A percentile compares a stretch with the other conserved stretches of the same genome.
Conservation (phyloP, 2,797 vertebrate genomes). For the Rhincodon typus region DNA sequence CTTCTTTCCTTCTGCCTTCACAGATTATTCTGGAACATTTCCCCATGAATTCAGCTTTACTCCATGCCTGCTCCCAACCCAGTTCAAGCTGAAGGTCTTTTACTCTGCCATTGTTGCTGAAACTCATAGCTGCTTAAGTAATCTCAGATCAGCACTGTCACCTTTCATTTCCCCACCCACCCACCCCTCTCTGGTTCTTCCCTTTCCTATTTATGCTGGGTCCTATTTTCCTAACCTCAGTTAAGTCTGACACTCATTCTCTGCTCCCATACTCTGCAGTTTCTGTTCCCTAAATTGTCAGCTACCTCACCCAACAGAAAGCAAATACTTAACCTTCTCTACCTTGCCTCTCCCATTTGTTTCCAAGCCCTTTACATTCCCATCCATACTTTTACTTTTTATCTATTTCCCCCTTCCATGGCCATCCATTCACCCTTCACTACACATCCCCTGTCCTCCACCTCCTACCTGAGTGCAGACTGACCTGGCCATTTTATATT, state of each 20-base stretch:
- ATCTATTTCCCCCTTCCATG: not conserved
- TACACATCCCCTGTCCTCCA: not conserved
- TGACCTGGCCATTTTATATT: not conserved
- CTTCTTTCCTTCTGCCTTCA: not conserved
- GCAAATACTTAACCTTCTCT: slow-evolving; percentile 25
- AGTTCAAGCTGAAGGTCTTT: not conserved
- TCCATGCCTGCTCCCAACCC: not conserved
- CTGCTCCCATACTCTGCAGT: not conserved
- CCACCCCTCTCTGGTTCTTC: not conserved
- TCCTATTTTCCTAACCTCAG: not conserved
- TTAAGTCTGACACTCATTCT: not conserved
- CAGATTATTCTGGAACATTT: not conserved
- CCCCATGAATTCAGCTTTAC: not conserved
- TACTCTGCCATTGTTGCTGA: not conserved
- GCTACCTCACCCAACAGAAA: slow-evolving; percentile 9
- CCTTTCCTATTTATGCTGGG: not conserved
- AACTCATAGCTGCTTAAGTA: not conserved
- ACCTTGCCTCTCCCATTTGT: not conserved
- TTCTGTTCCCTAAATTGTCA: not conserved
- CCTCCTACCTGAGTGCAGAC: not conserved
- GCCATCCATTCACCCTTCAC: not conserved
- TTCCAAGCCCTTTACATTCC: not conserved
- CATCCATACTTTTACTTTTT: not conserved
- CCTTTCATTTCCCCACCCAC: too few relatives aligned
- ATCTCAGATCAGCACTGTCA: not conserved